Evolutionary conservation across 2,797 vertebrate genomes (phyloP), one percentile per base, ranked within the genome.

Genomic region (Schizothorax lantsangensis): DNA sequence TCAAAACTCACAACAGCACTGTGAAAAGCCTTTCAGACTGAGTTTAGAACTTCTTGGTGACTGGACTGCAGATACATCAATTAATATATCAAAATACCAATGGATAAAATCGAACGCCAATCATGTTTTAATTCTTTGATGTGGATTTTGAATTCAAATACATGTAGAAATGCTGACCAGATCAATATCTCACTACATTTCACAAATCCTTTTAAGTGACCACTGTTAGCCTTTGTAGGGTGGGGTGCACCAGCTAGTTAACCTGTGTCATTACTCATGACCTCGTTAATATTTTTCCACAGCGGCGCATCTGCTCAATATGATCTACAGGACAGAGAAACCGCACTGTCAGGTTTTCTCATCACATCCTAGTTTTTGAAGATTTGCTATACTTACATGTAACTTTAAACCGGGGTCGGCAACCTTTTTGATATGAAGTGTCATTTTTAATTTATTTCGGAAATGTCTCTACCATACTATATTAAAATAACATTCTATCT

Each of bases 391-490:
- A 64, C 23, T 79, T 40, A 64, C 15, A 26, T 5, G 40, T 26
- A 79, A 45, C n/a, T 30, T 64, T 79, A 79, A 79, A 45, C 78
- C 5, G 38, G n/a, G 57, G 38, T 79, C 57, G 0, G 78, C 38
- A 79, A 19, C 38, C 57, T 79, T 79, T 79, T 45, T 64, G 57
- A 79, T 79, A 64, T 79, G 57, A 79, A 79, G 78, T 79, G 78
- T 3, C 57, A 19, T 45, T 79, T 79, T 79, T 64, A 11, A 79
- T 79, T 64, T 21, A 45, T 30, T 79, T 45, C 19, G 57, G 78
- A 64, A 64, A 79, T 79, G 15, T 6, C 38, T 45, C 38, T 45
- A n/a, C n/a, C 38, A 64, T 64, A 30, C 38, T 30, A 19, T 79
- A 45, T 45, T 64, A 45, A 64, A 79, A 79, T 64, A 79, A 79